Evolutionary conservation across 2,888 invertebrate species (phyloP).

Genomic region (Latrodectus elegans): DNA sequence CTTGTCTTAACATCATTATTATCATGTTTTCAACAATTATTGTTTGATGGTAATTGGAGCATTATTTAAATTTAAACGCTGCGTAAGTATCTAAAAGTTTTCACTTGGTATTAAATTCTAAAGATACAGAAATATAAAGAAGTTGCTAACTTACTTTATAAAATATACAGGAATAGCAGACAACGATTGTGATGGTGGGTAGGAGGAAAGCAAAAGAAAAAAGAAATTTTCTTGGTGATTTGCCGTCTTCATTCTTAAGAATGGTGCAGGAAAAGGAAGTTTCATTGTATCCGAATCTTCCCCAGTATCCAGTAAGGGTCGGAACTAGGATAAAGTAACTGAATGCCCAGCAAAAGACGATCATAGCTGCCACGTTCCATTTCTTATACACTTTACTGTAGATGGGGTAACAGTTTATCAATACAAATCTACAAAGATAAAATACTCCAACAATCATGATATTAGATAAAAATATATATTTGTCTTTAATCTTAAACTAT

Average conservation of each 20-base stretch:
- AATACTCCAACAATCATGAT: too few species aligned
- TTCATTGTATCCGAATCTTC: constrained; percentile 85
- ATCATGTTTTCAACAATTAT: neutral
- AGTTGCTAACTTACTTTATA: constrained; percentile 54
- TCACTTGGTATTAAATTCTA: neutral
- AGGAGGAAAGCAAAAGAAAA: constrained; percentile 88
- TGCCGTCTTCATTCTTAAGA: constrained; percentile 82
- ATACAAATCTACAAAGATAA: constrained; percentile 82
- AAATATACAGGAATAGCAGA: constrained; percentile 80
- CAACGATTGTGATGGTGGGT: constrained; percentile 88
- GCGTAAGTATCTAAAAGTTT: neutral
- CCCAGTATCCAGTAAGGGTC: constrained; percentile 89
- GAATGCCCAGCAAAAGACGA: constrained; percentile 89
- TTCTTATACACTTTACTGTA: constrained; percentile 88
- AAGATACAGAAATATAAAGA: neutral
- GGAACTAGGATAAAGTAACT: constrained; percentile 92
- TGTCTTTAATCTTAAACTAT: too few species aligned
- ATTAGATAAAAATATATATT: too few species aligned
- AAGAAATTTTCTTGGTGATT: constrained; percentile 85
- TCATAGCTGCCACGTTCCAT: constrained; percentile 88
- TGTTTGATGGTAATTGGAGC: neutral
- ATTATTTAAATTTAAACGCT: neutral
- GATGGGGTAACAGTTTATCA: constrained; percentile 89
- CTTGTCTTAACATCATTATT: too few species aligned
- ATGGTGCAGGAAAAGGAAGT: constrained; percentile 93